Conservation (phyloP, 2,113 vertebrate species). For the Hippopotamus amphibius region DNA sequence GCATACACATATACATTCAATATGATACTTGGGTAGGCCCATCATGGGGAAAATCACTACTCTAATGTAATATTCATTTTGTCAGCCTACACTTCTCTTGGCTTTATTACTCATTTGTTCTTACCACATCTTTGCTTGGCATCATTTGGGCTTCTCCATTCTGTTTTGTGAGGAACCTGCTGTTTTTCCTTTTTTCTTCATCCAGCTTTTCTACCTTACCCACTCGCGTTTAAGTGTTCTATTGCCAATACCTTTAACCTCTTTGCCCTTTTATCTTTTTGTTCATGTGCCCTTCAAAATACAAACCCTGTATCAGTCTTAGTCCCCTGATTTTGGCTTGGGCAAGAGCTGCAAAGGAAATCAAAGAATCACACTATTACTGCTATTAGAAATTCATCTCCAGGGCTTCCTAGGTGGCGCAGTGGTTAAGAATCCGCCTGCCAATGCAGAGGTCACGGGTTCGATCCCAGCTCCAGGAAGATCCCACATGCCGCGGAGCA, state of each 20-base stretch:
- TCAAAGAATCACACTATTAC: neutral
- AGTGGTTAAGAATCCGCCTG: too few relatives aligned
- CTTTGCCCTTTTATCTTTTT: neutral
- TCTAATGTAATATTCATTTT: neutral
- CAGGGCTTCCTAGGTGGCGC: too few relatives aligned
- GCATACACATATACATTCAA: neutral
- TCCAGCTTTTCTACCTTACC: neutral
- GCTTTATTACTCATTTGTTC: neutral
- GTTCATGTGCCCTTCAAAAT: neutral
- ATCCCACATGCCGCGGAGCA: too few relatives aligned
- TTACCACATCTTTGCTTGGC: neutral
- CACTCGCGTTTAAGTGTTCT: slow-evolving; percentile 22
- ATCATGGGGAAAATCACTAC: neutral
- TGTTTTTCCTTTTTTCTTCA: neutral
- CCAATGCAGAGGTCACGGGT: too few relatives aligned
- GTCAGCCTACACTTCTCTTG: neutral
- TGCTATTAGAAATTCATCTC: neutral
- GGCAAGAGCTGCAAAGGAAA: neutral
- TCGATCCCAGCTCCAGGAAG: too few relatives aligned
- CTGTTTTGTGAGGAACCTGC: neutral
- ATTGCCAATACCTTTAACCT: neutral
- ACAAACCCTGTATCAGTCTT: neutral
- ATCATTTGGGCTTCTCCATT: neutral
- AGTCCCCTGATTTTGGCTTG: neutral
- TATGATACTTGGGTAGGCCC: neutral